phyloP scores from a whole-genome alignment of 2,113 vertebrate genomes.

The Mormyrus lacerda region DNA sequence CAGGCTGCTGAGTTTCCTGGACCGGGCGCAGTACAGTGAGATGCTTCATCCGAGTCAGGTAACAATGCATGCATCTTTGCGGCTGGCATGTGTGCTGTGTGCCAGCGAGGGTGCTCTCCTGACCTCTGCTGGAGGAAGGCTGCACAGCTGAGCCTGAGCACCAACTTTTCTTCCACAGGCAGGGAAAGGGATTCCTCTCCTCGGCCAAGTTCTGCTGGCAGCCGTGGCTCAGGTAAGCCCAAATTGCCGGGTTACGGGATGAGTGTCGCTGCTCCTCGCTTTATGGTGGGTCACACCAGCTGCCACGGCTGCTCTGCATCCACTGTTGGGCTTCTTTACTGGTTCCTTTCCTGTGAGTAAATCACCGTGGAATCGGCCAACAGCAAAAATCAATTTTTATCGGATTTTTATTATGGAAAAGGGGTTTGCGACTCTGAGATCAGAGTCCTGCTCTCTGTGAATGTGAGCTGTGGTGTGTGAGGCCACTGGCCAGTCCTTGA shows the following conservation, averaged over 20 bases:
- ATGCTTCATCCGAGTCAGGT: slow-evolving; percentile 35
- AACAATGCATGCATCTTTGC: slow-evolving; percentile 21
- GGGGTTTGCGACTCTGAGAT: not conserved
- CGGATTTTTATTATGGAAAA: not conserved
- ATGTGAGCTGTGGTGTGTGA: not conserved
- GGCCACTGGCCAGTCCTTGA: not conserved
- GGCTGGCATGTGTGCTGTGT: not conserved
- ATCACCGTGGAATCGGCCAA: not conserved
- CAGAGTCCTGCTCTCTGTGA: not conserved
- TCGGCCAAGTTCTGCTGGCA: not conserved
- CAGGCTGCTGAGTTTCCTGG: slow-evolving; percentile 38
- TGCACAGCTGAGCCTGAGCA: not conserved
- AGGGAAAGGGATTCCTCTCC: not conserved
- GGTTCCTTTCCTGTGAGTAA: not conserved
- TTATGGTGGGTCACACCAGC: not conserved
- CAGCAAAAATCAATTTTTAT: not conserved
- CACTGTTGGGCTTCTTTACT: not conserved
- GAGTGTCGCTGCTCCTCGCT: not conserved
- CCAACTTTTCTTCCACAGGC: slow-evolving; percentile 10
- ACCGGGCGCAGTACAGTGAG: slow-evolving; percentile 23
- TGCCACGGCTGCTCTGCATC: not conserved
- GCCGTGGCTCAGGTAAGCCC: not conserved
- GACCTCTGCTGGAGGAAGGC: not conserved
- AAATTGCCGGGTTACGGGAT: not conserved
- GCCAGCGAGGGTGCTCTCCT: slow-evolving; percentile 4